phyloP scores from a whole-genome alignment of 2,797 vertebrate genomes.

The Perodicticus potto region DNA sequence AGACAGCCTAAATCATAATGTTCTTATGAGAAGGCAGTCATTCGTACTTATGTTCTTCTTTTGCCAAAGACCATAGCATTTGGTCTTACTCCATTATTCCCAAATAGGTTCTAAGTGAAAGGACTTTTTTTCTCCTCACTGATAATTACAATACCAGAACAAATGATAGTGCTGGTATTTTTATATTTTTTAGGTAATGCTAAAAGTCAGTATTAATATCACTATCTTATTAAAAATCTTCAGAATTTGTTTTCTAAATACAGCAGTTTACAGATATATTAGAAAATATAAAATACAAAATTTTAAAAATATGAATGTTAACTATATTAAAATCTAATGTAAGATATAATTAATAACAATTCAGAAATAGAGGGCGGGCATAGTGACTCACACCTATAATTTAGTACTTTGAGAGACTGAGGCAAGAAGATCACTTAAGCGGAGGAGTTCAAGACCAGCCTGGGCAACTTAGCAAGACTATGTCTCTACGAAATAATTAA shows the following conservation, averaged over 20 bases:
- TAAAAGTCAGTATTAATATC: slow-evolving; percentile 6
- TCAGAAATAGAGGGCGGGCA: not conserved
- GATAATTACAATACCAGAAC: not conserved
- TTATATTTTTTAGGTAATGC: not conserved
- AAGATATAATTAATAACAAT: slow-evolving; percentile 30
- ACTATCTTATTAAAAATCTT: slow-evolving; percentile 17
- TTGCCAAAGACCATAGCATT: not conserved
- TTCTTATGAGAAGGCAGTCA: slow-evolving; percentile 36
- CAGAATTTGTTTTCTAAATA: slow-evolving; percentile 39
- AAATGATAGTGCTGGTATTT: not conserved
- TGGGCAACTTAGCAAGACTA: too few species aligned
- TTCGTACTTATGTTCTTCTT: not conserved
- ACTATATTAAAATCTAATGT: not conserved
- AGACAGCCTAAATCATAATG: not conserved
- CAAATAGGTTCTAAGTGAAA: not conserved
- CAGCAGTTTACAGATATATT: slow-evolving; percentile 16
- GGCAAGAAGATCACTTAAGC: too few species aligned
- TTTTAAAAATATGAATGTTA: slow-evolving; percentile 24
- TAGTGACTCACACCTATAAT: too few species aligned
- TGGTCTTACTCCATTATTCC: not conserved
- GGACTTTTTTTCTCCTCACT: not conserved
- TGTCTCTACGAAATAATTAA: too few species aligned
- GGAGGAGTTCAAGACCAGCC: too few species aligned
- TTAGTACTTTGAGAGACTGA: too few species aligned
- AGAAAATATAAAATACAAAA: slow-evolving; percentile 30